Conservation (phyloP, 2,888 invertebrate species). For the Acleris sparsana region DNA sequence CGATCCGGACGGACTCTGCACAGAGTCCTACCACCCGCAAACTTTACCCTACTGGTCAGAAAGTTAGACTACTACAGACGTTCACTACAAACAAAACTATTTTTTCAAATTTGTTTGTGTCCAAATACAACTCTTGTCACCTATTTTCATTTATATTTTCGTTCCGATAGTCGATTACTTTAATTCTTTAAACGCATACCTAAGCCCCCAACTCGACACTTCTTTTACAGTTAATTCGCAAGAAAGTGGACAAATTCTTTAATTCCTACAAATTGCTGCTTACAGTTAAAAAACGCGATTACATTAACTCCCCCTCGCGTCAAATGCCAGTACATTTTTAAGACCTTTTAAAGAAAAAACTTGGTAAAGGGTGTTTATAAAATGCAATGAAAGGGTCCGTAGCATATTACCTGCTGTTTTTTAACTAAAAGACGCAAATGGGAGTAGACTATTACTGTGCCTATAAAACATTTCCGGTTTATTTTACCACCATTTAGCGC, state of each 20-base stretch:
- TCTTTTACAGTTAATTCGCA: conserved; percentile 21
- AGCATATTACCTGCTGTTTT: not conserved
- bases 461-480: not conserved
- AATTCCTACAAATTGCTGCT: conserved; percentile 64
- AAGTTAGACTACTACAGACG: too few relatives aligned
- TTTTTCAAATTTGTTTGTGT: too few relatives aligned
- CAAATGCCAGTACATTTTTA: conserved; percentile 60
- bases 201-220: conserved; percentile 25
- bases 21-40: too few relatives aligned
- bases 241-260: conserved; percentile 43
- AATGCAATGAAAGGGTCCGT: conserved; percentile 7
- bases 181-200: not conserved
- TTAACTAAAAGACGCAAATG: not conserved
- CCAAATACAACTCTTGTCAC: too few relatives aligned
- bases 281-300: conserved; percentile 60
- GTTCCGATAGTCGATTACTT: too few relatives aligned
- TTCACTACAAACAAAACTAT: too few relatives aligned
- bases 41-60: too few relatives aligned
- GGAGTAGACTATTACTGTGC: not conserved
- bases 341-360: conserved; percentile 34
- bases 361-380: not conserved
- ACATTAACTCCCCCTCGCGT: conserved; percentile 61
- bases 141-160: too few relatives aligned
- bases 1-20: too few relatives aligned
- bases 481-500: not conserved